These are phyloP conservation scores for Serranus cabrilla DNA, from an alignment of 2,797 vertebrate genomes.

Conservation along the genomic window DNA sequence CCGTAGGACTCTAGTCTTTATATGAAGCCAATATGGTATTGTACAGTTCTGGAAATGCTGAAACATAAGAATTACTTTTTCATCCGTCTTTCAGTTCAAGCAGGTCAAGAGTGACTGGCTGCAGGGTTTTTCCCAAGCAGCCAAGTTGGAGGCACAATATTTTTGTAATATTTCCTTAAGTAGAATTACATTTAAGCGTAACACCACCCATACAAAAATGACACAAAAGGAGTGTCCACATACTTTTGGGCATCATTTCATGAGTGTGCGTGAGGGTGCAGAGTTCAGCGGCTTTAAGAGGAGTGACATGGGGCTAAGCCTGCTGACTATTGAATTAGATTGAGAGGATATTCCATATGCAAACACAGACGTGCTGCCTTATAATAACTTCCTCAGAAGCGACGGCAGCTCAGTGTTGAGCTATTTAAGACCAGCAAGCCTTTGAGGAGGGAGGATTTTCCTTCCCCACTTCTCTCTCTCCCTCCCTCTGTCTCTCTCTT, in stretches of 20 bases:
- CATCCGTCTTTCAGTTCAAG: not conserved
- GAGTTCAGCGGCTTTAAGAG: constrained; percentile 45
- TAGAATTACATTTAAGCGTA: not conserved
- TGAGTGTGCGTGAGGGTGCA: constrained; percentile 28
- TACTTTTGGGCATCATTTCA: constrained; percentile 15
- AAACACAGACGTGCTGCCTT: constrained; percentile 74
- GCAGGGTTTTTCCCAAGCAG: no score
- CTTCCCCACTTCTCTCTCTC: constrained; percentile 57
- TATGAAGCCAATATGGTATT: not conserved
- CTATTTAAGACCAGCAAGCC: constrained; percentile 78
- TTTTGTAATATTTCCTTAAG: not conserved
- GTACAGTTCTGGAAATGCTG: not conserved
- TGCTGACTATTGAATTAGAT: constrained; percentile 54
- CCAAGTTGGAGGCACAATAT: no score
- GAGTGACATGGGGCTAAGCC: constrained; percentile 55
- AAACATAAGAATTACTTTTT: not conserved
- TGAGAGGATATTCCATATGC: constrained; percentile 71
- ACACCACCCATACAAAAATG: not conserved
- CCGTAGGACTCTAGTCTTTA: no score
- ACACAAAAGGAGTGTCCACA: not conserved
- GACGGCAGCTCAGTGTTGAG: constrained; percentile 75
- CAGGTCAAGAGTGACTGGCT: not conserved
- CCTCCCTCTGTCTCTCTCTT: constrained; percentile 54
- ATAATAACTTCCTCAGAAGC: constrained; percentile 81
- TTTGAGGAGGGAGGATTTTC: constrained; percentile 74